Evolutionary conservation across 2,113 vertebrate species (phyloP), one percentile per base, ranked within the genome.

Genomic region (Coracopsis vasa): DNA sequence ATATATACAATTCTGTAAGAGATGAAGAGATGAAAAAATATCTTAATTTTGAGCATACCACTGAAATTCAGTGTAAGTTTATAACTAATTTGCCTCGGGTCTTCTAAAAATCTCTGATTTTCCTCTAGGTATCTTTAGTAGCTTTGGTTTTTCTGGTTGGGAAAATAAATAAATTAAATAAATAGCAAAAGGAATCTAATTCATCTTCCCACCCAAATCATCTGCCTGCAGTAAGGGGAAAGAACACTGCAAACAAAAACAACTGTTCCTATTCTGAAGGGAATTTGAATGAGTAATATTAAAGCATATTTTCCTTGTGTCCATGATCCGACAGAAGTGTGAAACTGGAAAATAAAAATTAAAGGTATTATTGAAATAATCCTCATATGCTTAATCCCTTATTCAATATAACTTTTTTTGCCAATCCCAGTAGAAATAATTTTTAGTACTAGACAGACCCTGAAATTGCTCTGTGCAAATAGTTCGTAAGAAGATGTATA

Each of bases 401-500:
- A 70, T 66, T 71, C 31, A 41, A 69, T 48, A 48, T 58, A 75
- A n/a, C 18, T n/a, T 35, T 39, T 39, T 88, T 90, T 33, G 44
- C 71, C 47, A 96, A 31, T 37, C 31, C 23, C n/a, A 90, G 35
- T 54, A 81, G 85, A 95, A 93, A 93, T 88, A 96, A 86, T 95
- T 74, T 27, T 37, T 51, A 93, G 33, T 61, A 84, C 41, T 85
- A 78, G 21, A 66, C 50, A 91, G 35, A 86, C 31, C 69, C 66
- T 84, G 58, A 85, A 82, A 79, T 37, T 82, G 1, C 3, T 85
- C 25, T 75, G 16, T 67, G 37, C 17, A 61, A 90, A 50, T 24
- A 66, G 13, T 28, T 91, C 17, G 16, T 65, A 56, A 75, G 14
- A 66, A 72, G 29, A 45, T 5, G 47, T 51, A 2, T 33, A 10